Percentiles rank a stretch among this genome's conserved stretches.
phyloP scores from a whole-genome alignment of 2,888 invertebrate genomes.

The Tachina grossa region DNA sequence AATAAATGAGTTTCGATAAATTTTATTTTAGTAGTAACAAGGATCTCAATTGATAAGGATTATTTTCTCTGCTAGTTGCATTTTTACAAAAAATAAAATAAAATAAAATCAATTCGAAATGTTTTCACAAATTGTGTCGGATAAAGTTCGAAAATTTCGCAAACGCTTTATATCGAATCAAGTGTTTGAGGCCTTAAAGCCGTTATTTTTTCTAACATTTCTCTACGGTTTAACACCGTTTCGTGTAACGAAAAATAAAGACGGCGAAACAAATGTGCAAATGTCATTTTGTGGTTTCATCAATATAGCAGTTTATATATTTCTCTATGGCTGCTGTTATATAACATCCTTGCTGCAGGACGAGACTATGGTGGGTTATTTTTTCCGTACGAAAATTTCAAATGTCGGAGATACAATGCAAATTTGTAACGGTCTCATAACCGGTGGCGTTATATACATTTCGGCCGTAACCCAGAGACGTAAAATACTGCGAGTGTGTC shows the following conservation, averaged over 20 bases:
- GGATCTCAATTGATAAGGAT: slow-evolving; percentile 39
- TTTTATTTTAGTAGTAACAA: slow-evolving; percentile 47
- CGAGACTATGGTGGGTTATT: slow-evolving; percentile 80
- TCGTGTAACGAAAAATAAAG: slow-evolving; percentile 77
- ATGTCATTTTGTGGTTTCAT: slow-evolving; percentile 74
- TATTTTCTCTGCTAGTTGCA: not conserved
- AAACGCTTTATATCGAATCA: slow-evolving; percentile 79
- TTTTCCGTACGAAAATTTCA: slow-evolving; percentile 80
- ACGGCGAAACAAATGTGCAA: slow-evolving; percentile 77
- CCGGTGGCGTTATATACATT: slow-evolving; percentile 78
- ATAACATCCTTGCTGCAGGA: slow-evolving; percentile 76
- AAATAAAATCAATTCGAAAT: not conserved
- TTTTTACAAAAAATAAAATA: not conserved
- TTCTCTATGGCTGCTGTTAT: slow-evolving; percentile 73
- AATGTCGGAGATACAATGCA: slow-evolving; percentile 80
- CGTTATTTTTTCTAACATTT: slow-evolving; percentile 79
- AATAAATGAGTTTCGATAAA: slow-evolving; percentile 22
- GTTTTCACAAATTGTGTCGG: slow-evolving; percentile 71
- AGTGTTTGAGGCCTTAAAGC: slow-evolving; percentile 80
- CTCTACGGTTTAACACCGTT: slow-evolving; percentile 80
- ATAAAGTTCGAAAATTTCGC: slow-evolving; percentile 75
- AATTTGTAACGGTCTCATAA: slow-evolving; percentile 79
- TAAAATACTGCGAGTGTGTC: slow-evolving; percentile 76
- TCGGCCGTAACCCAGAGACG: slow-evolving; percentile 77
- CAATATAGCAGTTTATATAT: slow-evolving; percentile 71